Base-by-base conservation (phyloP, 2,113 vertebrate genomes). In the Vidua chalybeata region DNA sequence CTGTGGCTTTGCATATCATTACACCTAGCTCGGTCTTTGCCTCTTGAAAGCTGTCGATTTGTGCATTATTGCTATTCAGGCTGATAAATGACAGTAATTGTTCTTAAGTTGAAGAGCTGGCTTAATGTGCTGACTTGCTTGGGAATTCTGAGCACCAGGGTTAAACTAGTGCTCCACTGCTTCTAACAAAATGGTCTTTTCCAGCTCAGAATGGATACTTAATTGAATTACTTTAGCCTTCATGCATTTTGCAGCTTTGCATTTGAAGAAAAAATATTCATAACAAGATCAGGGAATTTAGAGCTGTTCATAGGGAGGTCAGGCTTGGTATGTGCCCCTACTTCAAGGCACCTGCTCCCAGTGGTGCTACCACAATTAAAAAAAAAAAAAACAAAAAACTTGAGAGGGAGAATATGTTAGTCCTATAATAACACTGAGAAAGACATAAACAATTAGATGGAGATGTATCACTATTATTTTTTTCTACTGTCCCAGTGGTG, bases 11-110 rank as follows among this genome's bases (percentile, higher is more conserved):
- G 98, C 98, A 98, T 98, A 97, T 98, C 97, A 98, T 98, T 98
- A 98, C 97, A 98, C 97, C 97, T 95, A 95, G 92, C 97, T 94
- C 41, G 87, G 97, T 96, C 97, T 97, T 96, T 97, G 97, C 98
- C 98, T 98, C 98, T 98, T 97, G 98, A 98, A 98, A 98, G 98
- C 98, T 98, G 98, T 98, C 98, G 98, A 98, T 98, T 98, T 96
- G 97, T 97, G 98, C 98, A 97, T 98, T 98, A 98, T 98, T 98
- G 98, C 98, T 98, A 97, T 98, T 98, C 98, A 97, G 98, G 97
- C 98, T 98, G 98, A 98, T 98, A 98, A 98, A 98, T 98, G 98
- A 98, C 98, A 98, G 98, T 98, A 98, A 98, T 98, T 98, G 98
- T 98, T 98, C 98, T 98, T 98, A 98, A 98, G 98, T 97, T 98